Percentiles rank a stretch among this genome's conserved stretches.
Conservation (phyloP, 2,888 invertebrate species). For the Dynastes tityus region DNA sequence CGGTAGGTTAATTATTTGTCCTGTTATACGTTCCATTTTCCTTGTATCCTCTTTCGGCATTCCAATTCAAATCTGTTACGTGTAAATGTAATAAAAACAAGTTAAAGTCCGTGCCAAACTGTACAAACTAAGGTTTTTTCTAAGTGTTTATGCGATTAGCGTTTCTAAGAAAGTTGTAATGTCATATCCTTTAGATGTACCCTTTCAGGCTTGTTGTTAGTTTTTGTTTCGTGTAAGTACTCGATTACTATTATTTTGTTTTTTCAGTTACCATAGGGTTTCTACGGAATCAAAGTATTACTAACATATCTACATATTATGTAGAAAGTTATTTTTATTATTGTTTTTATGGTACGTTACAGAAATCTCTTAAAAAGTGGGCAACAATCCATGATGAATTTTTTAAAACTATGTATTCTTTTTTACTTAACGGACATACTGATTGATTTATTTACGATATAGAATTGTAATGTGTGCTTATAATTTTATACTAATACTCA, state of each 20-base stretch:
- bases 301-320: not conserved
- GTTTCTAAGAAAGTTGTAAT: constrained; percentile 1
- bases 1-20: not conserved
- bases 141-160: not conserved
- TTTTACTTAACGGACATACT: not conserved
- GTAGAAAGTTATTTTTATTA: too few relatives aligned
- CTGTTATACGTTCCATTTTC: not conserved
- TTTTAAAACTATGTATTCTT: not conserved
- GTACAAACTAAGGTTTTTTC: constrained; percentile 34
- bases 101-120: constrained; percentile 49
- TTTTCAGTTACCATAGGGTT: constrained; percentile 31
- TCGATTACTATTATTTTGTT: not conserved
- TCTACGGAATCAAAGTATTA: constrained; percentile 28
- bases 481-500: too few relatives aligned
- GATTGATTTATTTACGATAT: too few relatives aligned
- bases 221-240: not conserved
- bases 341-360: not conserved
- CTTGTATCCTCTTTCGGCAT: not conserved
- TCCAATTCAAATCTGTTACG: constrained; percentile 18
- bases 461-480: too few relatives aligned
- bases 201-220: not conserved
- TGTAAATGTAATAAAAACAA: constrained; percentile 17
- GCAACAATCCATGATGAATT: not conserved
- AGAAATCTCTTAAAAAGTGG: constrained; percentile 2
- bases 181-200: not conserved